Evolutionary conservation across 1,140 invertebrate genomes (phyloP), one percentile per base, ranked within the genome.

Genomic region (Drosophila mayri): DNA sequence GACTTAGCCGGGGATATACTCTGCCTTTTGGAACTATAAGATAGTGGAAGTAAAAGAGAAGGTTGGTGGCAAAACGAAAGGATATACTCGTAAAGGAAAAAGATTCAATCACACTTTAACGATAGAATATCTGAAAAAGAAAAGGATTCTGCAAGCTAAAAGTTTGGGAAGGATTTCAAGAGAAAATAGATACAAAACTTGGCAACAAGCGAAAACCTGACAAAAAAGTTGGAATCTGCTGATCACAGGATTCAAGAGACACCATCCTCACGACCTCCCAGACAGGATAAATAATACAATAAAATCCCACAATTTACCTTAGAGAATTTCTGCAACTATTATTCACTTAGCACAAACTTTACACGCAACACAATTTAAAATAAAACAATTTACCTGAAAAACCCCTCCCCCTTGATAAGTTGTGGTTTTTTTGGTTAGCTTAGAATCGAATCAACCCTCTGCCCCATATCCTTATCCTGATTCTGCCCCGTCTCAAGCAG

Each of bases 91-190:
- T 54, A 54, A 54, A 38, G 22, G n/a, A 38, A 70, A 54, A 28
- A 35, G 66, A 70, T 70, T 70, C 62, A 43, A 66, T 66, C 46
- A 28, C n/a, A 35, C 28, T 30, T 30, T 30, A 8, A 30, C 28
- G 6, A 30, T 30, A 30, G 28, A 30, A 30, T 30, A 30, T 30
- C 28, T 30, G 28, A 30, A 8, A 7, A 30, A 7, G 28, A 1
- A 1, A 30, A 8, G 8, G 28, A 30, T 30, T 30, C 28, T 30
- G 8, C 28, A 30, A 30, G 8, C 7, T 30, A 30, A 30, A 30
- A 8, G 1, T 30, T 30, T 30, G 8, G 8, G 8, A 30, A 30
- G 28, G 28, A 25, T 25, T 25, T 25, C 25, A 25, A 4, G 25
- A 4, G 25, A 25, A n/a, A n/a, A n/a, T n/a, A n/a, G n/a, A n/a